A percentile compares a stretch with the other conserved stretches of the same genome.
These are phyloP conservation scores for Platycnemis pennipes DNA, from an alignment of 2,888 invertebrate species.

Conservation along the genomic window DNA sequence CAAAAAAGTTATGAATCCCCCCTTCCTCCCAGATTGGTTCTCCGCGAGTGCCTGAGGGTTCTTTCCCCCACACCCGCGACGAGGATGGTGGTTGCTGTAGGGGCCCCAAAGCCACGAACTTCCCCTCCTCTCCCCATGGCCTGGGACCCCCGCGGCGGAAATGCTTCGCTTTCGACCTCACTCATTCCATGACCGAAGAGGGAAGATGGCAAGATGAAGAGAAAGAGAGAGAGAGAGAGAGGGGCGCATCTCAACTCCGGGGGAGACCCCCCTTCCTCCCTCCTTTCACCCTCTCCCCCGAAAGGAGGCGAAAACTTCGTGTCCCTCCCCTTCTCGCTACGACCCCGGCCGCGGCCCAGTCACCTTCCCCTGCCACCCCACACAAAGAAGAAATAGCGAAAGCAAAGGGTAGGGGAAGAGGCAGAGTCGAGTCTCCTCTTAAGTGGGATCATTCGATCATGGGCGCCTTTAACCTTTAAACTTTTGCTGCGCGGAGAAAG, in stretches of 20 bases:
- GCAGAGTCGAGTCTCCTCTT: neutral
- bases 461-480: conserved; percentile 39
- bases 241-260: neutral
- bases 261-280: too few relatives aligned
- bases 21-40: neutral
- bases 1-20: neutral
- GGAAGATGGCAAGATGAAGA: neutral
- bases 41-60: neutral
- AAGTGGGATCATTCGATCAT: conserved; percentile 36
- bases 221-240: neutral
- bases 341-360: too few relatives aligned
- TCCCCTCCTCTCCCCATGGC: neutral
- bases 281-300: too few relatives aligned
- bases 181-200: neutral
- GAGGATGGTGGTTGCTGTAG: neutral
- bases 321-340: too few relatives aligned
- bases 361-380: neutral
- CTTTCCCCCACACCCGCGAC: neutral
- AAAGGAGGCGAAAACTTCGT: too few relatives aligned
- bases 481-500: neutral
- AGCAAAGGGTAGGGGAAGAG: too few relatives aligned
- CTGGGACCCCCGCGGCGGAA: conserved; percentile 43
- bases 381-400: too few relatives aligned
- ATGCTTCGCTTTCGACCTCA: conserved; percentile 11
- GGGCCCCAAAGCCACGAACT: neutral